phyloP scores from a whole-genome alignment of 2,797 vertebrate genomes.

The Darevskia mixta region DNA sequence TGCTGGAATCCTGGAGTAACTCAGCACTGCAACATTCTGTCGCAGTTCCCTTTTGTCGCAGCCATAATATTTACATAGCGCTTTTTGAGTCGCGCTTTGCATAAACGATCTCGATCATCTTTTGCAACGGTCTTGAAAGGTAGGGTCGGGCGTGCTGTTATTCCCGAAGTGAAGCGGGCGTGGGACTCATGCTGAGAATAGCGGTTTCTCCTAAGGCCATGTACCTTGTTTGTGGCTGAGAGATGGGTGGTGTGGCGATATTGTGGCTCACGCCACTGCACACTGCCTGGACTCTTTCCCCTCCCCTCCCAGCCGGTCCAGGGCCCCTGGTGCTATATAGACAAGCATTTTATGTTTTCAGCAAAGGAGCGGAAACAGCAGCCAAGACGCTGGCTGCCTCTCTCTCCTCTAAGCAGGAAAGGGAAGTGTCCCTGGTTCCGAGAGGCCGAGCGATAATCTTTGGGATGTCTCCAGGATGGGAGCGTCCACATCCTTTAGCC shows the following conservation, averaged over 20 bases:
- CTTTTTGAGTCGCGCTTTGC: not conserved
- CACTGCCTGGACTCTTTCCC: not conserved
- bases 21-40: not conserved
- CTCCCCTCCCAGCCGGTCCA: not conserved
- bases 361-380: constrained; percentile 4
- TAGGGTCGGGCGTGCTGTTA: too few relatives aligned
- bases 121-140: not conserved
- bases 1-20: not conserved
- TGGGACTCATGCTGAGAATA: not conserved
- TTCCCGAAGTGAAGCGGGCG: not conserved
- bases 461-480: constrained; percentile 11
- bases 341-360: not conserved
- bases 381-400: not conserved
- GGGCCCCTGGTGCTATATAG: not conserved
- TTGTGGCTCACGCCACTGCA: too few relatives aligned
- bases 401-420: constrained; percentile 10
- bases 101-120: too few relatives aligned
- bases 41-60: not conserved
- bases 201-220: not conserved
- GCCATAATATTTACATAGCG: too few relatives aligned
- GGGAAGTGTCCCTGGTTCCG: not conserved
- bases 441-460: not conserved
- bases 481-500: not conserved
- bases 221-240: not conserved
- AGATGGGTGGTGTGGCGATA: too few relatives aligned